A percentile compares a stretch with the other conserved stretches of the same genome.
phyloP scores from a whole-genome alignment of 2,888 invertebrate genomes.

The Chloroclysta siterata region DNA sequence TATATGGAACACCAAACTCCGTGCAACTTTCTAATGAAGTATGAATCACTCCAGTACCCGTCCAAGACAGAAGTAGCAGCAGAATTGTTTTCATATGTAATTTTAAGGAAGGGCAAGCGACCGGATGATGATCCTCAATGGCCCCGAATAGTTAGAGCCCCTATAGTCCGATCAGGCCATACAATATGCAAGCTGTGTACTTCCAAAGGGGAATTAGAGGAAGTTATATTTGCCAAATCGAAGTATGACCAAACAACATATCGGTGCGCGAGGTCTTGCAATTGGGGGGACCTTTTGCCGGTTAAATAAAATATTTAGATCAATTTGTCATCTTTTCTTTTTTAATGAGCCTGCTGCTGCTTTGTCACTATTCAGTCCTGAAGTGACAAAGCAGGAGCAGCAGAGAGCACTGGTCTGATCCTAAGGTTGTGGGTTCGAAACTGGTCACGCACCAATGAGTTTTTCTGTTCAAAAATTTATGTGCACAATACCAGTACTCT shows the following conservation, averaged over 20 bases:
- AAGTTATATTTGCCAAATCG: conserved; percentile 90
- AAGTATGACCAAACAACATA: conserved; percentile 92
- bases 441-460: too few species aligned
- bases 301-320: conserved; percentile 66
- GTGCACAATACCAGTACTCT: too few species aligned
- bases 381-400: too few species aligned
- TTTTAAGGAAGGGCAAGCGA: conserved; percentile 90
- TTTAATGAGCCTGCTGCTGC: too few species aligned
- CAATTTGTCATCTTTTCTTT: neutral
- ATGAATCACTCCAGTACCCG: conserved; percentile 83
- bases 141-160: conserved; percentile 92
- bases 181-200: conserved; percentile 92
- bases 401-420: too few species aligned
- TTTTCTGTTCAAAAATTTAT: too few species aligned
- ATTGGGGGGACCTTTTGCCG: conserved; percentile 93
- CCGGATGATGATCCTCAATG: conserved; percentile 85
- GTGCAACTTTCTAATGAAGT: conserved; percentile 90
- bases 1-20: conserved; percentile 87
- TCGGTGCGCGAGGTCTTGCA: conserved; percentile 88
- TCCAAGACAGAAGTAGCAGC: conserved; percentile 66
- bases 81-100: conserved; percentile 91
- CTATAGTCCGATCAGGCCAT: conserved; percentile 88
- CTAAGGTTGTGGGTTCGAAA: too few species aligned
- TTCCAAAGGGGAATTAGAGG: conserved; percentile 88
- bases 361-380: too few species aligned